Conservation (phyloP, 2,113 vertebrate species). For the Notiomystis cincta region DNA sequence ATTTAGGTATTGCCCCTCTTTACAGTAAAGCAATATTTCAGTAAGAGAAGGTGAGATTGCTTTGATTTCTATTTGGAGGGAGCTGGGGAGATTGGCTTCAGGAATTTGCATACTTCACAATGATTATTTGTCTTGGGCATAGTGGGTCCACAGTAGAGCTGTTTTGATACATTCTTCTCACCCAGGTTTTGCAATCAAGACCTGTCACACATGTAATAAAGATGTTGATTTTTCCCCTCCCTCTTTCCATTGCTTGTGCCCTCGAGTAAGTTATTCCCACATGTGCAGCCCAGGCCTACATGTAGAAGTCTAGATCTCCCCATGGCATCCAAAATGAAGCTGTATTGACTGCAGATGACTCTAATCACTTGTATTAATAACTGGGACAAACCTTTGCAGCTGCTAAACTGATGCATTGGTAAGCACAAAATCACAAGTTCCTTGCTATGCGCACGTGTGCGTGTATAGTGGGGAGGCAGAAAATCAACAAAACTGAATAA, state of each 20-base stretch:
- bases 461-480: not conserved
- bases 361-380: not conserved
- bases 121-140: no score
- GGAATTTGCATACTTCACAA: not conserved
- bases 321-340: not conserved
- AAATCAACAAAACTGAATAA: not conserved
- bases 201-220: not conserved
- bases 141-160: not conserved
- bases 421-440: not conserved
- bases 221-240: not conserved
- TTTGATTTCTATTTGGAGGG: not conserved
- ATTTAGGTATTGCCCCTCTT: not conserved
- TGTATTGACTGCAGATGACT: not conserved
- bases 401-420: not conserved
- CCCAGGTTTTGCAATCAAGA: not conserved
- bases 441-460: fast-evolving
- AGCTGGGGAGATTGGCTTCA: not conserved
- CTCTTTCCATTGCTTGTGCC: not conserved
- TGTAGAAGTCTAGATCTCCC: not conserved
- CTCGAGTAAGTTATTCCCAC: not conserved
- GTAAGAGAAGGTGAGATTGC: not conserved
- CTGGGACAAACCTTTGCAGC: not conserved
- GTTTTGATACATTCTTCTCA: not conserved
- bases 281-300: fast-evolving
- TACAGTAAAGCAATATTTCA: not conserved